Conservation (phyloP, 1,140 invertebrate genomes). For the Pogonomyrmex californicus region DNA sequence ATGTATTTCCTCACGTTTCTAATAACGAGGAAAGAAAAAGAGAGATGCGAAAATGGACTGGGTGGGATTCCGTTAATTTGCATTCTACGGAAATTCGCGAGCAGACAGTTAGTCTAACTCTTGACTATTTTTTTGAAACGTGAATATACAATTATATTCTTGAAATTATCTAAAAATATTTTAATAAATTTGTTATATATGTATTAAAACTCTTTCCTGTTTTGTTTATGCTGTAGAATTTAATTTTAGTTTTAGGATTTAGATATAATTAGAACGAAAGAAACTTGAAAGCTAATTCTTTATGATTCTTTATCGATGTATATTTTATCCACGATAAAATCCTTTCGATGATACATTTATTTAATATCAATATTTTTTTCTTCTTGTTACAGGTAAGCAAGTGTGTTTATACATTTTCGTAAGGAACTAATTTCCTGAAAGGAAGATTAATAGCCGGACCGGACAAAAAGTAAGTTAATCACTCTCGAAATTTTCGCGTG, state of each 20-base stretch:
- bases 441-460: conserved; percentile 4
- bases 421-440: neutral
- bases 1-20: conserved; percentile 15
- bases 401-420: neutral
- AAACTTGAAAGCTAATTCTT: neutral
- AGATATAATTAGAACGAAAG: neutral
- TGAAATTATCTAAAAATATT: neutral
- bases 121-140: conserved; percentile 34
- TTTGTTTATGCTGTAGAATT: neutral
- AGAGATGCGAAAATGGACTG: conserved; percentile 24
- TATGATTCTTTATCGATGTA: no score
- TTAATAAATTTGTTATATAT: neutral
- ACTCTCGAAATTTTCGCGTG: neutral
- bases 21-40: conserved; percentile 8
- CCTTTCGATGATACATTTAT: neutral
- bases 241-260: neutral
- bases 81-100: conserved; percentile 69
- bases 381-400: conserved; percentile 57
- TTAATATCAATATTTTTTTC: neutral
- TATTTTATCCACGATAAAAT: neutral
- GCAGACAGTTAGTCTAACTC: conserved; percentile 77
- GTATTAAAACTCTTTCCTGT: neutral
- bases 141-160: conserved; percentile 7
- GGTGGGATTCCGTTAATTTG: conserved; percentile 73
- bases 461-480: conserved; percentile 44